Evolutionary conservation across 2,797 vertebrate genomes (phyloP).

Genomic region (Aotus griseimembra): DNA sequence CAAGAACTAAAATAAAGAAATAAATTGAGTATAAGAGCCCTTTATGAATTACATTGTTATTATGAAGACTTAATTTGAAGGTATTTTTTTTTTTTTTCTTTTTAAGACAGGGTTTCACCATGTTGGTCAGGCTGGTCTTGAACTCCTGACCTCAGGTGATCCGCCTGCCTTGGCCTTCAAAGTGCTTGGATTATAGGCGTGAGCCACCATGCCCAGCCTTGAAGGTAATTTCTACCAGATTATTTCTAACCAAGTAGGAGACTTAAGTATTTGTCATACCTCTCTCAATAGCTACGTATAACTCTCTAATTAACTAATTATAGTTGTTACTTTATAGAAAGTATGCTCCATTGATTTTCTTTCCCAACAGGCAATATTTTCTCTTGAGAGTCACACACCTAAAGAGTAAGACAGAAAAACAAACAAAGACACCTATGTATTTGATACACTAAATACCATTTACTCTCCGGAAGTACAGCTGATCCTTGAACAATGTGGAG

Average conservation of each 20-base stretch:
- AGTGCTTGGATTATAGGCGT: too few species aligned
- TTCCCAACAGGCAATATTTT: background rate
- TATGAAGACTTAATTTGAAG: background rate
- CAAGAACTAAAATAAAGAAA: background rate
- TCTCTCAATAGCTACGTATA: background rate
- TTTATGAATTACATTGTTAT: background rate
- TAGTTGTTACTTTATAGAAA: constrained; percentile 15
- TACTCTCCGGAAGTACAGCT: background rate
- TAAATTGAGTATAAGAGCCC: background rate
- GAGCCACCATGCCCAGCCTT: background rate
- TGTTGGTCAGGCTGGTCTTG: too few species aligned
- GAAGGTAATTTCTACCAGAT: background rate
- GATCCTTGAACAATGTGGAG: background rate
- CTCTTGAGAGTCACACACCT: background rate
- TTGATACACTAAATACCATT: background rate
- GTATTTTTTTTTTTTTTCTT: background rate
- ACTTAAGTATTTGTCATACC: background rate
- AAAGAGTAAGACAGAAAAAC: background rate
- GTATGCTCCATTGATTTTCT: background rate
- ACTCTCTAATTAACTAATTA: background rate
- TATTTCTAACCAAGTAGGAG: background rate
- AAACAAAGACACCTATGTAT: background rate
- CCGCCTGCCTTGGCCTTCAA: too few species aligned
- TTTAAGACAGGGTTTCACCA: too few species aligned
- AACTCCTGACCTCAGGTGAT: too few species aligned